A percentile compares a stretch with the other conserved stretches of the same genome.
phyloP scores from a whole-genome alignment of 2,113 vertebrate genomes.

The Genyomyrus donnyi region DNA sequence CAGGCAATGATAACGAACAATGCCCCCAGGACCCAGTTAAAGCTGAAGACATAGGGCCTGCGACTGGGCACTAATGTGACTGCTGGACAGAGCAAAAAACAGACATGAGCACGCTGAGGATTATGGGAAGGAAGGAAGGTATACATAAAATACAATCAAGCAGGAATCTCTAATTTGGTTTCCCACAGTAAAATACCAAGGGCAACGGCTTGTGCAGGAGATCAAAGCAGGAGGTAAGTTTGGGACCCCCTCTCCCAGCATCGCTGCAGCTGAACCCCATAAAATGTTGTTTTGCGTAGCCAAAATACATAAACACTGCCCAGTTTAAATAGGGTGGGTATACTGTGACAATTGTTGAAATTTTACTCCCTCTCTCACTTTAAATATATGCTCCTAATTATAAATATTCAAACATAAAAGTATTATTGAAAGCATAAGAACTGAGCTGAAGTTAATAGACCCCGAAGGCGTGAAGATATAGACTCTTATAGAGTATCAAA shows the following conservation, averaged over 20 bases:
- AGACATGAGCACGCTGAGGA: slow-evolving; percentile 53
- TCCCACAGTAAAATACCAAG: slow-evolving; percentile 45
- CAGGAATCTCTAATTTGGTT: slow-evolving; percentile 59
- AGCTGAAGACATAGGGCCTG: slow-evolving; percentile 67
- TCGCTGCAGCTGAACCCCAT: neutral
- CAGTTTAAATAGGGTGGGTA: neutral
- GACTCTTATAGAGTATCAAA: neutral
- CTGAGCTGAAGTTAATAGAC: neutral
- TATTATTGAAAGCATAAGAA: neutral
- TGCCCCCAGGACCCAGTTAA: slow-evolving; percentile 88
- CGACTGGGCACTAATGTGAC: slow-evolving; percentile 82
- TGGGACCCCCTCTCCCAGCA: neutral
- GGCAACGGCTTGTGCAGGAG: slow-evolving; percentile 39
- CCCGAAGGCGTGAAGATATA: neutral
- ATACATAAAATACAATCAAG: slow-evolving; percentile 51
- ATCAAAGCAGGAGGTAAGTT: slow-evolving; percentile 31
- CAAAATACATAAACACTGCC: neutral
- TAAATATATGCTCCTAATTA: neutral
- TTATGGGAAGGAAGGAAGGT: slow-evolving; percentile 56
- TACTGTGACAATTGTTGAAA: neutral
- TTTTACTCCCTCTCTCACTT: neutral
- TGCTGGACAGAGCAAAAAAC: slow-evolving; percentile 67
- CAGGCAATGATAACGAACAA: slow-evolving; percentile 89
- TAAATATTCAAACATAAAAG: neutral
- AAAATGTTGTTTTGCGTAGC: neutral